A percentile compares a stretch with the other conserved stretches of the same genome.
phyloP scores from a whole-genome alignment of 2,113 vertebrate genomes.

The Corynorhinus townsendii region DNA sequence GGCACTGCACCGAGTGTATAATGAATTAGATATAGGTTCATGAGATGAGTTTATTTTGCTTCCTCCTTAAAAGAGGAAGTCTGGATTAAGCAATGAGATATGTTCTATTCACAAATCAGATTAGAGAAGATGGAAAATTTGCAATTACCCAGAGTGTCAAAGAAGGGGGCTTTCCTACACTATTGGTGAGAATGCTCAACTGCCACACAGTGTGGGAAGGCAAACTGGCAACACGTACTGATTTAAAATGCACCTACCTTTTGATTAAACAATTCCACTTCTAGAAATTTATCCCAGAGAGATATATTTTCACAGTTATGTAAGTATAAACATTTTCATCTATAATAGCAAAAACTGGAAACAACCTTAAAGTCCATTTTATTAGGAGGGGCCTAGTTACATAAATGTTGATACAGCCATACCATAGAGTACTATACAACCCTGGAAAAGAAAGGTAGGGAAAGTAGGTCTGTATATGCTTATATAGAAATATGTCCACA shows the following conservation, averaged over 20 bases:
- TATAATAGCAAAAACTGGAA: background rate
- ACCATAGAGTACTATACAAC: background rate
- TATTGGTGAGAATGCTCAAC: background rate
- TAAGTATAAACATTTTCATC: background rate
- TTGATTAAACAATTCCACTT: background rate
- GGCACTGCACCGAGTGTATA: background rate
- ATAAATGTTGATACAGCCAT: background rate
- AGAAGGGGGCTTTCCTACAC: background rate
- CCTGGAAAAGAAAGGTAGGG: background rate
- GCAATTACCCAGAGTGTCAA: background rate
- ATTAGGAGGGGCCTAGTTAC: background rate
- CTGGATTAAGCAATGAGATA: background rate
- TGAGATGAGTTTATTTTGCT: background rate
- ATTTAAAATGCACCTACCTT: background rate
- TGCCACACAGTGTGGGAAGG: background rate
- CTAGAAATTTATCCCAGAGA: background rate
- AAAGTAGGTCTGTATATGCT: background rate
- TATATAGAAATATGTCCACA: background rate
- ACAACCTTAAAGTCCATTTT: background rate
- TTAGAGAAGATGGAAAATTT: conserved; percentile 6
- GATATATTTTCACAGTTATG: background rate
- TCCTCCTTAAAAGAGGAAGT: conserved; percentile 47
- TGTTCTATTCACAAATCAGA: background rate
- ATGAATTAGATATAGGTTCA: background rate
- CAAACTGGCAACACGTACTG: background rate